Base-by-base conservation (phyloP, 2,888 invertebrate species). In the Uropetala carovei region DNA sequence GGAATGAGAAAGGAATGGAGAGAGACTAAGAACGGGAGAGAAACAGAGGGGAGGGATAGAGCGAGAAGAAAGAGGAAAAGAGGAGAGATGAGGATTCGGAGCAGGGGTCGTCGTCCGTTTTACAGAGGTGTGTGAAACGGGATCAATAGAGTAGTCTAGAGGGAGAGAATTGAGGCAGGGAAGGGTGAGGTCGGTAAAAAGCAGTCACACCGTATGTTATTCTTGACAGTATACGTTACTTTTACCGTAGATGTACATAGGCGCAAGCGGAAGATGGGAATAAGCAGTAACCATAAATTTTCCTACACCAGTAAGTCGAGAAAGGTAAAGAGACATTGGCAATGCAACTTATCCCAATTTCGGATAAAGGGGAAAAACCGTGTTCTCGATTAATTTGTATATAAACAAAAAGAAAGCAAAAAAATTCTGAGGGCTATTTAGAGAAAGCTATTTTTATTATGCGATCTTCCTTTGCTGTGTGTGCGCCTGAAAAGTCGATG, bases 81-180 rank as follows among this genome's bases (percentile, higher is more conserved):
- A 22, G 10, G 11, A 22, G n/a, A 27, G 22, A 75, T 22, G 27
- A 75, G 75, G 75, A 43, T 43, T 43, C 8, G 27, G 22, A 27
- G 13, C 75, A 18, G 75, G 27, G 75, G 75, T 75, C 75, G 75
- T 75, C 75, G 75, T 10, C 75, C 75, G 75, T 75, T 27, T 75
- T 27, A 75, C 75, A 75, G 75, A 75, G 75, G 27, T 27, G 27
- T 18, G n/a, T 22, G 22, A 22, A n/a, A 14, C 27, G 27, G 75
- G 75, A 75, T 75, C 75, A 75, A 75, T 75, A 75, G 75, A 75
- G 75, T 43, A 5, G 43, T 75, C 75, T 75, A 27, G 22, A 27
- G 75, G 1, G 27, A 27, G 75, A 75, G 75, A 27, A 75, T 75
- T 75, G 75, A 75, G 22, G 11, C 27, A 27, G 11, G 22, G 11